Base-by-base conservation (phyloP, 2,797 vertebrate species). In the Anguilla pacifica region DNA sequence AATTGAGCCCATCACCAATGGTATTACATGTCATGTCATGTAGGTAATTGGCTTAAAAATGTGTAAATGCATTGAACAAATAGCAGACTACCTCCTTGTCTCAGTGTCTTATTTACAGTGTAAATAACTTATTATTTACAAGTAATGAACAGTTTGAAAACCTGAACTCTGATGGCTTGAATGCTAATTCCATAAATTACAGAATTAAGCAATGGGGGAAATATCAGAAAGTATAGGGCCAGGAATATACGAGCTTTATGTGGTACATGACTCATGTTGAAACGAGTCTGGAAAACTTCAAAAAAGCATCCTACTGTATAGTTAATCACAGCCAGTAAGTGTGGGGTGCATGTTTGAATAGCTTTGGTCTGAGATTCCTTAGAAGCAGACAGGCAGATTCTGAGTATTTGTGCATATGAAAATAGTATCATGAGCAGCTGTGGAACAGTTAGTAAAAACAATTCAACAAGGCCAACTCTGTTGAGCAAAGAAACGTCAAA, bases 401-500 rank as follows among this genome's bases (percentile, higher is more conserved):
- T 84, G 19, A 87, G 81, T 17, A 87, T 87, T 72, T 84, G 35
- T 25, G 59, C 39, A 84, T 87, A 84, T 49, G 87, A 87, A 84
- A 84, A 86, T 31, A 87, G 13, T 70, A 87, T 87, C 57, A 87
- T 39, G 6, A 67, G 22, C 0, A 87, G 6, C 35, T 79, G 82
- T 4, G 35, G 82, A 64, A 46, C 11, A 22, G 59, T 35, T 35
- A 31, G 0, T 1, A 82, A 81, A 31, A 31, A 31, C 31, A 31
- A 31, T 31, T 31, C n/a, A 39, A 82, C 6, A n/a, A 87, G 43
- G 1, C 77, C 77, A 64, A 82, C 55, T n/a, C 46, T 83, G 22
- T n/a, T 87, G 28, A 83, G 55, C 83, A 83, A 10, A 5, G 81
- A 22, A 19, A 72, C 67, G 6, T 87, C 86, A 39, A 61, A 0